These are phyloP conservation scores for Leptinotarsa peninsularis DNA, from an alignment of 2,888 invertebrate species.

Conservation along the genomic window DNA sequence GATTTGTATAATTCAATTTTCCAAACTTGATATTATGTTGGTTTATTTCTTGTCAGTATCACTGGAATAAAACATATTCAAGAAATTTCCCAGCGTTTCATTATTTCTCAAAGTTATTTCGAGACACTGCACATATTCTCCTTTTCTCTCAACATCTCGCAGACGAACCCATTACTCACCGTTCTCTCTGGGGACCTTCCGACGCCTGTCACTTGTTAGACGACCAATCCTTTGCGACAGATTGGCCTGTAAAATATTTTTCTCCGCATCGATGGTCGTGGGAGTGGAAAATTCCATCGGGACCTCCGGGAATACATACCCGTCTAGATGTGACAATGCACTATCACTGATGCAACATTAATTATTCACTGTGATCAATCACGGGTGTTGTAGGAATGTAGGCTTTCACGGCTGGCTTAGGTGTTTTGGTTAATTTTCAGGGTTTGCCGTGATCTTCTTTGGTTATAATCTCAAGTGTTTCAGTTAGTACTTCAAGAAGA, in stretches of 20 bases:
- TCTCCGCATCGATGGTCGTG: slow-evolving; percentile 57
- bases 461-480: too few relatives aligned
- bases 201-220: slow-evolving; percentile 65
- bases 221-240: slow-evolving; percentile 65
- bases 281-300: slow-evolving; percentile 45
- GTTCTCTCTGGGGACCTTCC: slow-evolving; percentile 59
- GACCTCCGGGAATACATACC: slow-evolving; percentile 32
- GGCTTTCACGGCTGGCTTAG: too few relatives aligned
- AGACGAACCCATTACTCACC: slow-evolving; percentile 65
- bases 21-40: too few relatives aligned
- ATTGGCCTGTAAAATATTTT: slow-evolving; percentile 64
- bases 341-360: slow-evolving; percentile 55
- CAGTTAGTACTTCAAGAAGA: too few relatives aligned
- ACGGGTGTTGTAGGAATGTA: neutral
- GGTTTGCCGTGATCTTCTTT: too few relatives aligned
- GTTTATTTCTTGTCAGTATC: too few relatives aligned
- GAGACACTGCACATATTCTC: slow-evolving; percentile 29
- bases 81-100: neutral
- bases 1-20: too few relatives aligned
- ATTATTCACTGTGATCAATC: slow-evolving; percentile 52
- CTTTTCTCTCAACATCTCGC: slow-evolving; percentile 35
- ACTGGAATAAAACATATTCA: too few relatives aligned
- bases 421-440: too few relatives aligned
- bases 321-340: slow-evolving; percentile 55
- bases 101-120: slow-evolving; percentile 26